A percentile compares a stretch with the other conserved stretches of the same genome.
Conservation (phyloP, 2,797 vertebrate species). For the Lagorchestes hirsutus region DNA sequence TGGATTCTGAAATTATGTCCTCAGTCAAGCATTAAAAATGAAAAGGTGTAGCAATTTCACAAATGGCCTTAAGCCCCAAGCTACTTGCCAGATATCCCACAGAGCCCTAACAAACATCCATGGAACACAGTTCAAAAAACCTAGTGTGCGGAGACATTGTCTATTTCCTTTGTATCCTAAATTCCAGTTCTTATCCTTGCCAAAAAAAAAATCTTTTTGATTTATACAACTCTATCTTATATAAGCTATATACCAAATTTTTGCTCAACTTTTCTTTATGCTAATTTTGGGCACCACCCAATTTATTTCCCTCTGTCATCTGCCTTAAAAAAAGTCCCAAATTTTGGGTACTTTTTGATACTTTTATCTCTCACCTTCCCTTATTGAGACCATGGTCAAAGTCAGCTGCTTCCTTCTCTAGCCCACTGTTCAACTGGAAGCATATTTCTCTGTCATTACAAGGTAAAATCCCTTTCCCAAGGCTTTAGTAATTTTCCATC, state of each 20-base stretch:
- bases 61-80: not conserved
- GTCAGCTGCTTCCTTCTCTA: not conserved
- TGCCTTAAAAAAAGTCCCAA: not conserved
- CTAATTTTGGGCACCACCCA: not conserved
- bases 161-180: not conserved
- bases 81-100: not conserved
- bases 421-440: not conserved
- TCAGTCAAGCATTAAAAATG: not conserved
- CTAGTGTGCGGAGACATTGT: not conserved
- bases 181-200: not conserved
- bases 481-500: not conserved
- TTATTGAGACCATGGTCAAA: not conserved
- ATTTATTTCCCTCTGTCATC: not conserved
- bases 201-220: not conserved
- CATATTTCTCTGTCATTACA: not conserved
- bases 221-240: not conserved
- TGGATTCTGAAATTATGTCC: constrained; percentile 1
- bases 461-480: not conserved
- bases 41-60: not conserved
- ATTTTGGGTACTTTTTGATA: not conserved
- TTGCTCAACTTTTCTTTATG: not conserved
- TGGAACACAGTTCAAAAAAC: not conserved
- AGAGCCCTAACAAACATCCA: not conserved
- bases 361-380: not conserved
- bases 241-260: not conserved